Percentiles rank a stretch among this genome's conserved stretches.
phyloP scores from a whole-genome alignment of 2,888 invertebrate species.

The Holacanthella duospinosa region DNA sequence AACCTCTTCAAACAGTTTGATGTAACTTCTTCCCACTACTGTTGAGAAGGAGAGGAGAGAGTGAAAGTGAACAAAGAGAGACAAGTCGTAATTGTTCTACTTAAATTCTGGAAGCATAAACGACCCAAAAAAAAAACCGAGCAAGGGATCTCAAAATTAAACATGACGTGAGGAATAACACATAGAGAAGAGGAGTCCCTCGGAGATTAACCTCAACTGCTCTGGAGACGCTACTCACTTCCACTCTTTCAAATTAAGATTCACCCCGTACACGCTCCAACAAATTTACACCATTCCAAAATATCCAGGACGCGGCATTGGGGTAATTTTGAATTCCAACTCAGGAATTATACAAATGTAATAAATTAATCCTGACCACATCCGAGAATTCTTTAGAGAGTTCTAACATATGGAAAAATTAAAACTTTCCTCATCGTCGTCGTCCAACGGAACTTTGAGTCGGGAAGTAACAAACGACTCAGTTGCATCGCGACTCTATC shows the following conservation, averaged over 20 bases:
- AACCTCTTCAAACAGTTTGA: slow-evolving; percentile 3
- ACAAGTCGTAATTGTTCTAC: slow-evolving; percentile 1
- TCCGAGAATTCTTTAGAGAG: not conserved
- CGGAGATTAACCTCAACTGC: not conserved
- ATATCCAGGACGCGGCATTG: too few relatives aligned
- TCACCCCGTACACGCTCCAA: not conserved
- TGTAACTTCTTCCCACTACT: too few relatives aligned
- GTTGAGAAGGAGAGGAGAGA: not conserved
- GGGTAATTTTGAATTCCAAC: not conserved
- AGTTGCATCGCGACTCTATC: not conserved
- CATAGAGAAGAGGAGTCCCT: not conserved
- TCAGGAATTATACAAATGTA: not conserved
- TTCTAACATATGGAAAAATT: not conserved
- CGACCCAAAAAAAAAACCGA: not conserved
- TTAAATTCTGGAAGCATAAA: not conserved
- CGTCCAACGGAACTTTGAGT: not conserved
- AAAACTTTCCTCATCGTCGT: too few relatives aligned
- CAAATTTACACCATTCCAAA: not conserved
- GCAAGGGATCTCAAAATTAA: not conserved
- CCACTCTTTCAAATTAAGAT: too few relatives aligned
- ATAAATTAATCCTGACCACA: slow-evolving; percentile 4
- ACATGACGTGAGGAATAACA: not conserved
- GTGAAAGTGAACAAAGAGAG: not conserved
- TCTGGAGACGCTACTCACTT: too few relatives aligned
- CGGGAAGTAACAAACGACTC: not conserved